Evolutionary conservation across 2,797 vertebrate species (phyloP).

Genomic region (Neostethus bicornis): DNA sequence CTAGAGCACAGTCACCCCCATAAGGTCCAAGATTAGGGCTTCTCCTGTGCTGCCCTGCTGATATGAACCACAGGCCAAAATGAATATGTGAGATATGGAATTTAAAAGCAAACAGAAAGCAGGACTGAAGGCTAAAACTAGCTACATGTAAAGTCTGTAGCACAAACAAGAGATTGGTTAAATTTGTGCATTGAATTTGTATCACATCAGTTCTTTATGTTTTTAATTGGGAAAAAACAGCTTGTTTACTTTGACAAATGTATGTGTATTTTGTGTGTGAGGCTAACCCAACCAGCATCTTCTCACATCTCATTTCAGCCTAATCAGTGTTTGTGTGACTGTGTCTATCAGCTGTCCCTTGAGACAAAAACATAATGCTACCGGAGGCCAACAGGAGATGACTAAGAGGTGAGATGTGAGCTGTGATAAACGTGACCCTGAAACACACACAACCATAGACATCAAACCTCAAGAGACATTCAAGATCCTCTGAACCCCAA

Average conservation of each 20-base stretch:
- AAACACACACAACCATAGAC: conserved; percentile 24
- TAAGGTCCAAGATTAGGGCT: conserved; percentile 38
- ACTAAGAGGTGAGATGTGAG: conserved; percentile 68
- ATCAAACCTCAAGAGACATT: conserved; percentile 51
- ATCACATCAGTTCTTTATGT: conserved; percentile 14
- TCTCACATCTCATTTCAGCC: conserved; percentile 51
- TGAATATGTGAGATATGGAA: conserved; percentile 50
- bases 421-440: conserved; percentile 55
- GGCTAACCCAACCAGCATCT: conserved; percentile 42
- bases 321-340: conserved; percentile 55
- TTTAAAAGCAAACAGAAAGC: conserved; percentile 53
- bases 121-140: conserved; percentile 44
- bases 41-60: conserved; percentile 41
- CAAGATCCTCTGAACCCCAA: conserved; percentile 56
- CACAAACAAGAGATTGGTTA: too few species aligned
- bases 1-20: conserved; percentile 42
- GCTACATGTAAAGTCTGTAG: conserved; percentile 29
- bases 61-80: conserved; percentile 32
- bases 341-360: conserved; percentile 60
- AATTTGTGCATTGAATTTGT: conserved; percentile 13
- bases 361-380: conserved; percentile 61
- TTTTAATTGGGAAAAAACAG: neutral
- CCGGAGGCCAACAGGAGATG: conserved; percentile 72
- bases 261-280: conserved; percentile 13
- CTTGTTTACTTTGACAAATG: neutral